Evolutionary conservation across 2,113 vertebrate genomes (phyloP).

Genomic region (Empidonax alnorum): DNA sequence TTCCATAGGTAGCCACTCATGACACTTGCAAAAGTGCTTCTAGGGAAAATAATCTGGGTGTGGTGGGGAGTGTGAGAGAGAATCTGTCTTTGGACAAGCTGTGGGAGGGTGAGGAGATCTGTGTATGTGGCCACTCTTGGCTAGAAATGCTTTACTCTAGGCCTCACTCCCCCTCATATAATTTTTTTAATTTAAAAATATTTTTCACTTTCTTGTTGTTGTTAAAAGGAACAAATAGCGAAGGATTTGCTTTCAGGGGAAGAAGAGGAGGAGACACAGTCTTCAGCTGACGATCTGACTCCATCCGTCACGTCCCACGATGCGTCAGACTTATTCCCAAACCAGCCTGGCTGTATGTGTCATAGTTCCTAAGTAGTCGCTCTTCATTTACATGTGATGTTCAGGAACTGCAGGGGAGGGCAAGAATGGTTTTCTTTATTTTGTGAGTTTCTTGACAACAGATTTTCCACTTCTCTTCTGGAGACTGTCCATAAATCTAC

Average conservation of each 20-base stretch:
- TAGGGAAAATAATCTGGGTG: neutral
- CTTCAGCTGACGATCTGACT: conserved; percentile 85
- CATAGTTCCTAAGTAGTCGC: neutral
- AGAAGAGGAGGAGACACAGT: conserved; percentile 84
- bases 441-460: neutral
- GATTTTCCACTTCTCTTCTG: neutral
- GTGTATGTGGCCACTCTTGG: neutral
- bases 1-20: neutral
- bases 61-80: neutral
- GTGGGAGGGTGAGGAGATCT: conserved; percentile 1
- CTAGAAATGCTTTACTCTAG: conserved; percentile 33
- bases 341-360: conserved; percentile 76
- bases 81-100: neutral
- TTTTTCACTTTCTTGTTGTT: conserved; percentile 66
- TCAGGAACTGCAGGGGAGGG: neutral
- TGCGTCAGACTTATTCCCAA: conserved; percentile 83
- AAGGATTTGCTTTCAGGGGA: conserved; percentile 89
- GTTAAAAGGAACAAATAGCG: conserved; percentile 86
- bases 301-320: conserved; percentile 86
- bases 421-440: neutral
- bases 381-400: neutral
- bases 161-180: neutral
- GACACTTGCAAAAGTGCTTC: neutral
- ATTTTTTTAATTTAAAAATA: conserved; percentile 9
- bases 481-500: neutral